These are phyloP conservation scores for Drosophila watanabei DNA, from an alignment of 1,140 invertebrate species.

Conservation along the genomic window DNA sequence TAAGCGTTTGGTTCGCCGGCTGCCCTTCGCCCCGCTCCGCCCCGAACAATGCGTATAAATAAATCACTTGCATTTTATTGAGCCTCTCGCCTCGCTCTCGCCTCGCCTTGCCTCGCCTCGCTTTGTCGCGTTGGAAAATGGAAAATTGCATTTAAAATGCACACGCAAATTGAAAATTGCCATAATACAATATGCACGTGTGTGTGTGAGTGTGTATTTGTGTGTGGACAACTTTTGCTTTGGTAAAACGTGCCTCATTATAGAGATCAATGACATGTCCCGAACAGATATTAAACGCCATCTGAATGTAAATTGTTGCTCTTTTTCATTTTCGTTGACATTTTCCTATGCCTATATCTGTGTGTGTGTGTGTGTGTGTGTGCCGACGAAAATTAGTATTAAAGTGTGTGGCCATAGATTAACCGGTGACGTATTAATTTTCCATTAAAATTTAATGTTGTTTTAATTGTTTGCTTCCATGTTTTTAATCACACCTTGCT, in stretches of 20 bases:
- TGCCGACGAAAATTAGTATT: constrained; percentile 6
- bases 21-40: not conserved
- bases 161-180: constrained; percentile 53
- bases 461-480: not conserved
- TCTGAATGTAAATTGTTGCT: constrained; percentile 69
- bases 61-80: constrained; percentile 75
- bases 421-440: constrained; percentile 7
- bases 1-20: constrained; percentile 40
- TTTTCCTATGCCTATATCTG: constrained; percentile 1
- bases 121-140: constrained; percentile 15
- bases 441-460: constrained; percentile 2
- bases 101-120: not conserved
- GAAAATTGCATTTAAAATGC: constrained; percentile 77
- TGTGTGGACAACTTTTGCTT: constrained; percentile 33
- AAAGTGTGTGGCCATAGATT: constrained; percentile 9
- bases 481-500: not conserved
- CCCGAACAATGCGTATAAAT: constrained; percentile 68
- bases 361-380: not conserved
- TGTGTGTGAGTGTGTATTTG: not conserved
- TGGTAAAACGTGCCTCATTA: constrained; percentile 56
- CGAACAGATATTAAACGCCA: constrained; percentile 41
- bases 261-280: constrained; percentile 63
- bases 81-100: constrained; percentile 27
- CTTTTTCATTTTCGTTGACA: constrained; percentile 39
- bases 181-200: constrained; percentile 41